Conservation (phyloP, 2,888 invertebrate species). For the Andrena flavipes region DNA sequence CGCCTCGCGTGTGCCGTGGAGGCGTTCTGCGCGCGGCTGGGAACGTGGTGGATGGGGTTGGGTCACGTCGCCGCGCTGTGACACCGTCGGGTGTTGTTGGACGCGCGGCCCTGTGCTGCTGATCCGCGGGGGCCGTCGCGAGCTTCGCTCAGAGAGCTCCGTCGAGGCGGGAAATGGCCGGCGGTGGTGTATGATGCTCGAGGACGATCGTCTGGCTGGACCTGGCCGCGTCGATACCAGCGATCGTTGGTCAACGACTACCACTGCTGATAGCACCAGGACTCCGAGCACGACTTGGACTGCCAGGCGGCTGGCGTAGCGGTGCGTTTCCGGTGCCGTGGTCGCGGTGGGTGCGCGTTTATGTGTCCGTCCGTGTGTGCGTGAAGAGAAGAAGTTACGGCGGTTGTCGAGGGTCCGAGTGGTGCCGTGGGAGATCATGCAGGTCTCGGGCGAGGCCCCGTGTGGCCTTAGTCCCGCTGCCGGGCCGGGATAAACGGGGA, state of each 20-base stretch:
- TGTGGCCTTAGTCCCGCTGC: slow-evolving; percentile 80
- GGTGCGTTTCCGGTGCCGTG: not conserved
- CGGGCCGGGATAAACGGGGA: slow-evolving; percentile 65
- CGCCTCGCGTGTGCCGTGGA: slow-evolving; percentile 25
- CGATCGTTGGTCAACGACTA: slow-evolving; percentile 4
- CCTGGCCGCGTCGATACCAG: slow-evolving; percentile 37
- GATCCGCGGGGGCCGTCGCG: slow-evolving; percentile 54
- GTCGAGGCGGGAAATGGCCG: slow-evolving; percentile 56
- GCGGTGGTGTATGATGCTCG: slow-evolving; percentile 51
- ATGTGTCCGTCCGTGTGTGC: slow-evolving; percentile 65
- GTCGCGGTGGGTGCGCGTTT: slow-evolving; percentile 61
- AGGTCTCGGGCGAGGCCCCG: slow-evolving; percentile 80
- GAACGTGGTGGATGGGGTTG: slow-evolving; percentile 43
- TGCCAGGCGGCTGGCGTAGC: slow-evolving; percentile 21
- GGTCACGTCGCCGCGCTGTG: slow-evolving; percentile 32
- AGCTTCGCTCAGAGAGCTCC: slow-evolving; percentile 3
- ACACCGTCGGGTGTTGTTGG: slow-evolving; percentile 35
- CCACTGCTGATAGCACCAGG: too few relatives aligned
- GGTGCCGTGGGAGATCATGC: slow-evolving; percentile 70
- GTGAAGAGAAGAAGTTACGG: slow-evolving; percentile 19
- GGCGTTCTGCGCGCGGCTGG: slow-evolving; percentile 56
- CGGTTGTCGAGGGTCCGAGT: slow-evolving; percentile 65
- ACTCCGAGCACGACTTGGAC: too few relatives aligned
- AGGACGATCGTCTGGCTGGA: slow-evolving; percentile 45
- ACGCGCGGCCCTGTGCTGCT: slow-evolving; percentile 57